Conservation (phyloP, 2,888 invertebrate genomes). For the Ctena decussata region DNA sequence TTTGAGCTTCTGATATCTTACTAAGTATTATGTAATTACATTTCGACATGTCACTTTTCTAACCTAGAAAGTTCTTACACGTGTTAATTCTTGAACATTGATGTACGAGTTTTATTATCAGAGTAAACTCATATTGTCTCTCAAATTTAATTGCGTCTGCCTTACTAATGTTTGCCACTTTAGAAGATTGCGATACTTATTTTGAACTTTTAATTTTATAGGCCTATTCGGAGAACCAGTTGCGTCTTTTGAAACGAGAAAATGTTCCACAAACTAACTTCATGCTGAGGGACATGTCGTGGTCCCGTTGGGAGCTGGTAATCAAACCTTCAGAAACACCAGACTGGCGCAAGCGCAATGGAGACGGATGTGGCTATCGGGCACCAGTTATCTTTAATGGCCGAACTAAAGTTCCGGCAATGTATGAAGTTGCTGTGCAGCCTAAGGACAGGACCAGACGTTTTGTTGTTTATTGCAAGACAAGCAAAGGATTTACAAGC, state of each 20-base stretch:
- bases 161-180: too few species aligned
- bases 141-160: too few species aligned
- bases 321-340: conserved; percentile 38
- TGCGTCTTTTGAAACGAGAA: conserved; percentile 62
- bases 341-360: conserved; percentile 44
- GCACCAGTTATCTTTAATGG: conserved; percentile 57
- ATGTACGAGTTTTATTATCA: too few species aligned
- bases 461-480: conserved; percentile 68
- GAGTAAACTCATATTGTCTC: too few species aligned
- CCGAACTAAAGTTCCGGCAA: conserved; percentile 62
- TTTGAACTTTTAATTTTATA: not conserved
- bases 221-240: conserved; percentile 22
- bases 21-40: too few species aligned
- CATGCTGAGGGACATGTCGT: conserved; percentile 56
- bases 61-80: too few species aligned
- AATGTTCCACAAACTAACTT: conserved; percentile 68
- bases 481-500: conserved; percentile 43
- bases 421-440: conserved; percentile 73
- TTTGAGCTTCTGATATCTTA: too few species aligned
- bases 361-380: conserved; percentile 58
- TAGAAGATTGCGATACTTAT: too few species aligned
- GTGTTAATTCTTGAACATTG: too few species aligned
- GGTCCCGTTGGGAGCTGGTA: conserved; percentile 69
- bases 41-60: too few species aligned
- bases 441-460: conserved; percentile 45